Conservation (phyloP, 2,888 invertebrate genomes). For the Apocheima hispidaria region DNA sequence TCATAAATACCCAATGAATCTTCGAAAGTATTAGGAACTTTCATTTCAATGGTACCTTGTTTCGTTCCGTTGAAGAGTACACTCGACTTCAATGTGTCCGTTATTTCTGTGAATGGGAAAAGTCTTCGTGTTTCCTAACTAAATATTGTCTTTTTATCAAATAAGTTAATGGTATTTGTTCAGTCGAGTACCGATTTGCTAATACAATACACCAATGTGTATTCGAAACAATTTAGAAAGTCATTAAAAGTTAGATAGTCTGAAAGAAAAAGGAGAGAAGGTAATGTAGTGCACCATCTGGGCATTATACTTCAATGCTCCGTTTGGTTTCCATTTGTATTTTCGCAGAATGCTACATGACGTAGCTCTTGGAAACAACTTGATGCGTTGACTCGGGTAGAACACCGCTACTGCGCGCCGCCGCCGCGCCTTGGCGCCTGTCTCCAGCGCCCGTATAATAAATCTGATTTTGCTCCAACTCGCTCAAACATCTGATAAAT, state of each 20-base stretch:
- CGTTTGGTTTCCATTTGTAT: conserved; percentile 14
- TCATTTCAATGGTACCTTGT: conserved; percentile 35
- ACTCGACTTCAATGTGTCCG: conserved; percentile 29
- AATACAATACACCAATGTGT: conserved; percentile 12
- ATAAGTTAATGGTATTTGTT: conserved; percentile 57
- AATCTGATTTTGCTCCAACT: conserved; percentile 57
- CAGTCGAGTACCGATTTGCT: conserved; percentile 34
- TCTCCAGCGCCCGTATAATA: conserved; percentile 48
- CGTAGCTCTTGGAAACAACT: conserved; percentile 51
- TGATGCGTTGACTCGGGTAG: conserved; percentile 46
- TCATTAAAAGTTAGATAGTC: conserved; percentile 6
- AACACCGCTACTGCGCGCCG: conserved; percentile 40
- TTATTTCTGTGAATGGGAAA: conserved; percentile 31
- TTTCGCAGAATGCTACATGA: conserved; percentile 41
- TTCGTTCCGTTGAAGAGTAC: conserved; percentile 27
- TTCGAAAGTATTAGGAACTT: conserved; percentile 38
- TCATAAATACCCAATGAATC: conserved; percentile 39
- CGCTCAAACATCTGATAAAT: conserved; percentile 54
- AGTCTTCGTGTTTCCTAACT: conserved; percentile 40
- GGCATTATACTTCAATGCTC: conserved; percentile 11
- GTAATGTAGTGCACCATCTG: conserved; percentile 5
- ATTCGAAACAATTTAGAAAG: conserved; percentile 9
- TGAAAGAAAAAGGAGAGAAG: background rate
- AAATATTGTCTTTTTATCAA: conserved; percentile 58
- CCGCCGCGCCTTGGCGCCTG: conserved; percentile 34